These are phyloP conservation scores for Enteromius fasciolatus DNA, from an alignment of 2,797 vertebrate species.

Conservation along the genomic window DNA sequence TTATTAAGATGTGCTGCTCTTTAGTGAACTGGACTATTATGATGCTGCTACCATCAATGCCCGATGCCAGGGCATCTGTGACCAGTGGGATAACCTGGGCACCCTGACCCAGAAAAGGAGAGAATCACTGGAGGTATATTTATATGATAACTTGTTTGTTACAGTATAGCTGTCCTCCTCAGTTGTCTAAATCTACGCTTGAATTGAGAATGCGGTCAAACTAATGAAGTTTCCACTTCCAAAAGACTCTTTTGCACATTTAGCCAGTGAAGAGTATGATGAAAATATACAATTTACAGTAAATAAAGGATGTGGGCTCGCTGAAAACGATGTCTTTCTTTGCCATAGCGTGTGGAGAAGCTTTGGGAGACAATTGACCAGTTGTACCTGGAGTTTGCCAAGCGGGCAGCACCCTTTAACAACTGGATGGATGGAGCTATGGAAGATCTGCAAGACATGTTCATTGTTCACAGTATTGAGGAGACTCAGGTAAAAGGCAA, in stretches of 20 bases:
- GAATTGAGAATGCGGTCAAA: not conserved
- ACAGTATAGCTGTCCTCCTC: not conserved
- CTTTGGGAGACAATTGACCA: conserved; percentile 91
- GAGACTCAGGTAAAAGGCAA: conserved; percentile 85
- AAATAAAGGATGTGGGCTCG: not conserved
- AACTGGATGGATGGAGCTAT: conserved; percentile 92
- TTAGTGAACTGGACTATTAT: conserved; percentile 88
- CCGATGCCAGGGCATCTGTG: conserved; percentile 90
- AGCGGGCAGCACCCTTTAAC: conserved; percentile 89
- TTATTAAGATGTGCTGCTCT: not conserved
- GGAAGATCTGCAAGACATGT: conserved; percentile 92
- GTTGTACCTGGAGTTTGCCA: conserved; percentile 89
- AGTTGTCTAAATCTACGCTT: not conserved
- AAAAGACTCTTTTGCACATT: not conserved
- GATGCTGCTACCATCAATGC: conserved; percentile 83
- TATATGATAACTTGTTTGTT: not conserved
- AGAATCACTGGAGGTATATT: conserved; percentile 83
- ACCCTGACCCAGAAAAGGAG: conserved; percentile 91
- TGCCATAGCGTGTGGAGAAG: conserved; percentile 85
- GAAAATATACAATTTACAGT: not conserved
- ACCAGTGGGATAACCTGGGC: conserved; percentile 92
- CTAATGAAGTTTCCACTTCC: not conserved
- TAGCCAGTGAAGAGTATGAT: not conserved
- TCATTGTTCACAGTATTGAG: conserved; percentile 90
- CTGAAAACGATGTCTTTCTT: conserved; percentile 1